Base-by-base conservation (phyloP, 1,140 invertebrate species). In the Atta texana region DNA sequence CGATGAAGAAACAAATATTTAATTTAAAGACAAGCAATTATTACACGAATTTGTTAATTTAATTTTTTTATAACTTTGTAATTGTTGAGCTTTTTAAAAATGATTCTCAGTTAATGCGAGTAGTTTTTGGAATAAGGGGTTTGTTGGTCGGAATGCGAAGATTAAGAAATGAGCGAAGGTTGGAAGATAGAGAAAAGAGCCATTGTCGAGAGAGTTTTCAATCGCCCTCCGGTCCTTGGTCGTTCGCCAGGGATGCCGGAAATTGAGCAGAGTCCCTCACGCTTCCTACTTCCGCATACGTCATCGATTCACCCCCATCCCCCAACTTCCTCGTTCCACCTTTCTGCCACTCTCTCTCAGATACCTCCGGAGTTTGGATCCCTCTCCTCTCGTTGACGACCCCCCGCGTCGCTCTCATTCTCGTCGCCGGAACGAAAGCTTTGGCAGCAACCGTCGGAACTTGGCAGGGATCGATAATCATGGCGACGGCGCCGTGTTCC, bases 251-350 rank as follows among this genome's bases (percentile, higher is more conserved):
- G 66, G 66, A 77, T 87, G 76, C 89, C 89, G 88, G 88, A 91
- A 91, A 91, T 91, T 91, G 89, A 89, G 86, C 88, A 53, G 86
- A 88, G 88, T 81, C 88, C 82, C 89, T 89, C 76, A 81, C 80
- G 86, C 86, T 89, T 89, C 88, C 89, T 89, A 72, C 88, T 91
- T 89, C 89, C 89, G 88, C 88, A 71, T 91, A 85, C 88, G 86
- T 89, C 81, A 90, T 90, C 86, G 78, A 75, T 86, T 86, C 76
- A 81, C 24, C 63, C 64, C n/a, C 16, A 10, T 68, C 21, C 66
- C 51, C 8, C 85, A 64, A 59, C 81, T 76, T 81, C 49, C 34
- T 86, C 39, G 21, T 69, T 51, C 75, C 85, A 51, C 64, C 74
- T 86, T 78, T 53, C 84, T 68, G 84, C 51, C 61, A 31, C 76